Base-by-base conservation (phyloP, 1,140 invertebrate genomes). In the Euschistus heros region DNA sequence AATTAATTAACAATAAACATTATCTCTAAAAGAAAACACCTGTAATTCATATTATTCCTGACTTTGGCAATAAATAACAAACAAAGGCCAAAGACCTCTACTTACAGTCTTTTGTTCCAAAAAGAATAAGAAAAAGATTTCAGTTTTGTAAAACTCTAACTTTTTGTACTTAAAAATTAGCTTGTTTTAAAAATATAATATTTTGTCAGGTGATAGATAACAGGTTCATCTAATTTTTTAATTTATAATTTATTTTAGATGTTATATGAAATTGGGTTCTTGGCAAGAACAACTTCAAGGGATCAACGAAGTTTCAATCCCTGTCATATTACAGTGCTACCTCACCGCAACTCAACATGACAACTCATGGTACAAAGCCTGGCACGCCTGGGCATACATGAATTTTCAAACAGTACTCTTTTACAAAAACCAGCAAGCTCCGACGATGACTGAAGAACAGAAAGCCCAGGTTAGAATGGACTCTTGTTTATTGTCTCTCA, bases 351-450 rank as follows among this genome's bases (percentile, higher is more conserved):
- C 92, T 3, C 86, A 89, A 69, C 85, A 93, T 70, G 92, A 98
- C 74, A 82, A 86, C 0, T 81, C 82, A 47, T 94, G 90, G 87
- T 94, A 94, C 72, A 92, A 98, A 81, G 96, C 96, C 0, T 99
- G 97, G 94, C 96, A 99, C 76, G 85, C 94, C 2, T 96, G 91
- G 82, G 97, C 97, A 0, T 96, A 95, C 70, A 96, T 94, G 81
- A 98, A 98, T 75, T 99, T 96, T 73, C 94, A 98, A 77, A 90
- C 95, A 0, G 92, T 98, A 15, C 73, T 94, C 0, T 93, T 91
- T 76, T 92, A 92, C 75, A 95, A 92, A 75, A 87, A 86, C 68
- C 80, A 37, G 7, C 59, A 42, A 13, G 5, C 30, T 37, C 8
- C 30, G 6, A 20, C 2, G 1, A 44, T 61, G 30, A 61, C 59